These are phyloP conservation scores for Scartelaos histophorus DNA, from an alignment of 2,113 vertebrate genomes.

Conservation along the genomic window DNA sequence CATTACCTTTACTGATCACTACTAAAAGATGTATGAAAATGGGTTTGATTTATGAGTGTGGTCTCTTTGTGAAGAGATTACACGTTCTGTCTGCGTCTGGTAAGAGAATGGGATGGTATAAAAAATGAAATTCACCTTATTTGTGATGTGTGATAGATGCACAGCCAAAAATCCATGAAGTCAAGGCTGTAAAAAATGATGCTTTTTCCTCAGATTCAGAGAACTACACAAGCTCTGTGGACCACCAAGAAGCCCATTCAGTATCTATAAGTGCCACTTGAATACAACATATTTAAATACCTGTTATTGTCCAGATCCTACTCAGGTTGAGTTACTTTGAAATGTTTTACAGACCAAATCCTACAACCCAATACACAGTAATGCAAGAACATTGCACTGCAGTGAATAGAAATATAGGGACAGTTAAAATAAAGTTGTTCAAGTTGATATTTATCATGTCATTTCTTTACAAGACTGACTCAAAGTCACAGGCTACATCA, in stretches of 20 bases:
- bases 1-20: not conserved
- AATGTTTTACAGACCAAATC: not conserved
- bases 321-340: not conserved
- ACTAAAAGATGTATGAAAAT: too few species aligned
- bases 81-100: not conserved
- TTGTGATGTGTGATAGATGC: not conserved
- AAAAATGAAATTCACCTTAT: slow-evolving; percentile 7
- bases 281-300: too few species aligned
- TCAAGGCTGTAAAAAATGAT: not conserved
- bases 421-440: not conserved
- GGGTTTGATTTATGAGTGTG: not conserved
- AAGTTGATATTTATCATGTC: not conserved
- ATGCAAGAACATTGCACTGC: not conserved
- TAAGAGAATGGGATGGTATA: not conserved
- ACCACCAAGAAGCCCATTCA: not conserved
- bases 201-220: not conserved
- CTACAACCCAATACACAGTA: not conserved
- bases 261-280: too few species aligned
- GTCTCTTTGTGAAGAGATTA: not conserved
- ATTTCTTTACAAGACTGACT: not conserved
- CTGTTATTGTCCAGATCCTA: too few species aligned
- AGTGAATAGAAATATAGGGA: not conserved
- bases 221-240: not conserved
- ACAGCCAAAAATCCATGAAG: not conserved
- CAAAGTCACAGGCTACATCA: not conserved